Evolutionary conservation across 1,140 invertebrate species (phyloP).

Genomic region (Drosophila mayri): DNA sequence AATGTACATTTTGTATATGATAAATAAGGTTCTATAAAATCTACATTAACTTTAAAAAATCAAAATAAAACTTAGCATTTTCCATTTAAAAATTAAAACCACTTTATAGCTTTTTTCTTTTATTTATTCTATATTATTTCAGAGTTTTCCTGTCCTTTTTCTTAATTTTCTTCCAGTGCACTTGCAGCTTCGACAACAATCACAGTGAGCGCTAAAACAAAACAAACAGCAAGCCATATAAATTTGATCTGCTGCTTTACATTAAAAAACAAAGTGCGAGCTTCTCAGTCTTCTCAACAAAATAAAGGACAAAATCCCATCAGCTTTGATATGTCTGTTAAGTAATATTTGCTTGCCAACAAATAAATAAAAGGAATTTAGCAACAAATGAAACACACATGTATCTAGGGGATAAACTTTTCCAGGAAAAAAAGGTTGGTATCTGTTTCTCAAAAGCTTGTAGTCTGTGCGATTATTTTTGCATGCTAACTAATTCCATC

Average conservation of each 20-base stretch:
- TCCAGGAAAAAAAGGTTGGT: constrained; percentile 13
- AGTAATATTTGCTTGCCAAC: constrained; percentile 40
- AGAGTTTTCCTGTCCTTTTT: background rate
- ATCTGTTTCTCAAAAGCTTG: constrained; percentile 14
- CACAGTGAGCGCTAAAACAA: constrained; percentile 69
- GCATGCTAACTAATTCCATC: constrained; percentile 41
- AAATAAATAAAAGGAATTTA: constrained; percentile 17
- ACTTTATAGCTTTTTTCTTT: background rate
- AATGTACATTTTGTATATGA: background rate
- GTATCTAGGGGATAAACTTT: constrained; percentile 33
- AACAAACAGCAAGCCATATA: constrained; percentile 62
- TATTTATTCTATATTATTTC: background rate
- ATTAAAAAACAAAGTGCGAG: constrained; percentile 58
- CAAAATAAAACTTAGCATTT: background rate
- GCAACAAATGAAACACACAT: constrained; percentile 21
- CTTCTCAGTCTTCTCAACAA: constrained; percentile 5
- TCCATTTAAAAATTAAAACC: background rate
- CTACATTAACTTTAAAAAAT: background rate
- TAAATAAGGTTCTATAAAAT: no score
- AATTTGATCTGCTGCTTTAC: constrained; percentile 51
- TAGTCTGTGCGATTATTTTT: constrained; percentile 37
- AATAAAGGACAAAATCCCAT: constrained; percentile 37
- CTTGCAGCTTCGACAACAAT: constrained; percentile 51
- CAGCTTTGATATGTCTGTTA: constrained; percentile 51
- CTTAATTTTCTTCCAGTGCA: background rate